Base-by-base conservation (phyloP, 2,797 vertebrate species). In the Paedocypris micromegethes region DNA sequence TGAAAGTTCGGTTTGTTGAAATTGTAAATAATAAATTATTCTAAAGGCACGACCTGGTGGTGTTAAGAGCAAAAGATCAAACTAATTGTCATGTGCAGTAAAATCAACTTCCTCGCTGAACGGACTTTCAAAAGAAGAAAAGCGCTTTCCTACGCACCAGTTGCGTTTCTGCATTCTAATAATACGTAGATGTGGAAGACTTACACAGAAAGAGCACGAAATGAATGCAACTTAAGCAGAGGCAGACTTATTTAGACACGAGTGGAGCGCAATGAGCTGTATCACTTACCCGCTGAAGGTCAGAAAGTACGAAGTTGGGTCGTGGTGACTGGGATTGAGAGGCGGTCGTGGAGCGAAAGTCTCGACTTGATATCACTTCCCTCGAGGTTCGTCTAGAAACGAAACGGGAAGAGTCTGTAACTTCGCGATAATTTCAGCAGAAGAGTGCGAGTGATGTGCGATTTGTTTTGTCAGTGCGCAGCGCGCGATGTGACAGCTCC, bases 241-340 rank as follows among this genome's bases (percentile, higher is more conserved):
- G 41, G 5, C 58, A 39, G 66, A 62, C 59, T 70, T 67, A 64
- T 73, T 59, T 68, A 70, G 55, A 23, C 55, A 57, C 49, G 50
- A 55, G 64, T 41, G 44, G 54, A 69, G 58, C 54, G 65, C 53
- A 77, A 59, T 53, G 65, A 74, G 81, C 83, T 75, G 52, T 70
- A 72, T 70, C 82, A 86, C 89, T 90, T 83, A 91, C 90, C 89
- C 81, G 83, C 81, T 90, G 90, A 91, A 91, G 89, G 90, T 91
- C 90, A 91, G 86, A 84, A 80, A 75, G 83, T 78, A 81, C 79
- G 71, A 77, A 81, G 81, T 66, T 60, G 67, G 65, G 79, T 77
- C 63, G 76, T 77, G 66, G 79, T 74, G 82, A 82, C 69, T 70
- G 67, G 64, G 66, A 80, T 83, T 79, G 83, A 76, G 80, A 68